Evolutionary conservation across 2,113 vertebrate genomes (phyloP).

Genomic region (Festucalex cinctus): DNA sequence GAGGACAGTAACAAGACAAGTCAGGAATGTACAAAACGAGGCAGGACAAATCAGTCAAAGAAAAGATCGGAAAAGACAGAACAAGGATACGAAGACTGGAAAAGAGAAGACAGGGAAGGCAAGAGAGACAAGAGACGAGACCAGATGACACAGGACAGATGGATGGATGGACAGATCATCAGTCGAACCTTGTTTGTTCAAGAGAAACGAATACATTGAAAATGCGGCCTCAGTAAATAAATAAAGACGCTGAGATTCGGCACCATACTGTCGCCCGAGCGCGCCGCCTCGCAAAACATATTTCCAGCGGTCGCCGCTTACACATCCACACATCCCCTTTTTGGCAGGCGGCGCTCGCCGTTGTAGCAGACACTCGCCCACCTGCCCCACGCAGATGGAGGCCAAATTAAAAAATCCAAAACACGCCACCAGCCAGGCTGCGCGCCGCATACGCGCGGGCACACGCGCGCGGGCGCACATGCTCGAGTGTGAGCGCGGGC

Average conservation of each 20-base stretch:
- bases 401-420: constrained; percentile 65
- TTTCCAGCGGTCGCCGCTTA: constrained; percentile 62
- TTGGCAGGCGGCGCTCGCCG: constrained; percentile 57
- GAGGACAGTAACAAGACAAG: too few relatives aligned
- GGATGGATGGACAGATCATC: too few relatives aligned
- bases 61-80: too few relatives aligned
- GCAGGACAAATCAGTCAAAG: too few relatives aligned
- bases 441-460: constrained; percentile 17
- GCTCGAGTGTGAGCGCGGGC: not conserved
- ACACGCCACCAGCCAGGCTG: constrained; percentile 55
- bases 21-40: too few relatives aligned
- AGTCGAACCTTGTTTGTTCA: too few relatives aligned
- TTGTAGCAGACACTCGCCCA: constrained; percentile 65
- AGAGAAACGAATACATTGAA: too few relatives aligned
- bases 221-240: constrained; percentile 28
- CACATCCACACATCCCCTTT: constrained; percentile 64
- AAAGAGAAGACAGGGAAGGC: too few relatives aligned
- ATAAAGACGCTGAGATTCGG: constrained; percentile 34
- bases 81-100: too few relatives aligned
- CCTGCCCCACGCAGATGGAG: constrained; percentile 72
- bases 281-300: constrained; percentile 61
- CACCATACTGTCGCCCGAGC: constrained; percentile 64
- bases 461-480: constrained; percentile 21
- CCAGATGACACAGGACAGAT: too few relatives aligned
- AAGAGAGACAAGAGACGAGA: too few relatives aligned